Base-by-base conservation (phyloP, 2,888 invertebrate species). In the Volucella bombylans region DNA sequence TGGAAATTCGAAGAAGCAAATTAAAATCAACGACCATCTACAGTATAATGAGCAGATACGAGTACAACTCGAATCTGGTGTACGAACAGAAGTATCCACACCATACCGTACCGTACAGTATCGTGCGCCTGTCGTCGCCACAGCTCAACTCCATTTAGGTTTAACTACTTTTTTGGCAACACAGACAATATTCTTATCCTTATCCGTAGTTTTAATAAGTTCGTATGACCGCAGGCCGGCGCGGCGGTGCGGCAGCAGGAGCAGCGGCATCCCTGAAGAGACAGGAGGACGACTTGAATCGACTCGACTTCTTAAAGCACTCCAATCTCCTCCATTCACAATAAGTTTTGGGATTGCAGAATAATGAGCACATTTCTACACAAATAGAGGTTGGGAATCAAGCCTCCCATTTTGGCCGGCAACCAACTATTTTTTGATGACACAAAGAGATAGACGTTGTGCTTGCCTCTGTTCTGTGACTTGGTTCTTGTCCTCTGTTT, bases 351-450 rank as follows among this genome's bases (percentile, higher is more conserved):
- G 68, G 80, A 85, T 81, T 85, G 85, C 76, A 81, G 76, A 85
- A 85, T 85, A 85, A 85, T 85, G 85, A 85, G 85, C 76, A 85
- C 85, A 85, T 85, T 85, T 85, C 85, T 76, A 85, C 85, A 72
- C 85, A 85, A 85, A 81, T 81, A 76, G 81, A 77, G 72, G 67
- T 81, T 81, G 76, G 8, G 81, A 85, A 81, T 81, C 80, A 85
- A 85, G 81, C 85, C 85, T 85, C 81, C 31, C 85, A 81, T 85
- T n/a, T 85, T 85, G 85, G 85, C 85, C 85, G 11, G 67, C 81
- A 85, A 85, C 85, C 85, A 85, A 85, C 72, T 85, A 81, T 77
- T 85, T 85, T 80, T 77, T 85, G 85, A 85, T 85, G 80, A 81
- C 76, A 76, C 72, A 50, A 47, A 85, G 81, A 81, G 85, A 85